A percentile compares a stretch with the other conserved stretches of the same genome.
Conservation (phyloP, 2,113 vertebrate species). For the Varanus komodoensis region DNA sequence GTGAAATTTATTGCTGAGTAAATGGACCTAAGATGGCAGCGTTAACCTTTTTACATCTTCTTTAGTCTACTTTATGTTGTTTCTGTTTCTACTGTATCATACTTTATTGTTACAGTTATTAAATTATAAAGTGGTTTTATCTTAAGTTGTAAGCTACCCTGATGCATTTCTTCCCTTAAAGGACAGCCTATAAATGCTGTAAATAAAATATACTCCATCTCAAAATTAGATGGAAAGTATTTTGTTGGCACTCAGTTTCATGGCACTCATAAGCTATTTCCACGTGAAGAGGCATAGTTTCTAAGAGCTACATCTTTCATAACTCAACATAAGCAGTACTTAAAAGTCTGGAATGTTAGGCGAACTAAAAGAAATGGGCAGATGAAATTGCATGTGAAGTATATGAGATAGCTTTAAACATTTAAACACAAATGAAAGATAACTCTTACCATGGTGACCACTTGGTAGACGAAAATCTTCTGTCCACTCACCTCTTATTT, state of each 20-base stretch:
- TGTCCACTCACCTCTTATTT: conserved; percentile 21
- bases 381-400: not conserved
- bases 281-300: not conserved
- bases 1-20: not conserved
- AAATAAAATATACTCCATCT: not conserved
- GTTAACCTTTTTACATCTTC: not conserved
- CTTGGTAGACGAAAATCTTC: conserved; percentile 1
- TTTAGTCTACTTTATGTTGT: not conserved
- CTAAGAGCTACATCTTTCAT: not conserved
- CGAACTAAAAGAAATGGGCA: not conserved
- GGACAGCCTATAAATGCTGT: not conserved
- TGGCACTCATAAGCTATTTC: not conserved
- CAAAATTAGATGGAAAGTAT: too few species aligned
- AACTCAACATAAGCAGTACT: not conserved
- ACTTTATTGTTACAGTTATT: not conserved
- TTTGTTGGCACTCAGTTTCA: not conserved
- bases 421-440: not conserved
- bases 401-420: not conserved
- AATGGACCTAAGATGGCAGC: not conserved
- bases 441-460: not conserved
- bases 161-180: not conserved
- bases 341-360: not conserved
- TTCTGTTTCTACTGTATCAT: not conserved
- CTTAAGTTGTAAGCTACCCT: not conserved
- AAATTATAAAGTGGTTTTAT: not conserved